Evolutionary conservation across 2,797 vertebrate genomes (phyloP), one percentile per base, ranked within the genome.

Genomic region (Carapus acus): DNA sequence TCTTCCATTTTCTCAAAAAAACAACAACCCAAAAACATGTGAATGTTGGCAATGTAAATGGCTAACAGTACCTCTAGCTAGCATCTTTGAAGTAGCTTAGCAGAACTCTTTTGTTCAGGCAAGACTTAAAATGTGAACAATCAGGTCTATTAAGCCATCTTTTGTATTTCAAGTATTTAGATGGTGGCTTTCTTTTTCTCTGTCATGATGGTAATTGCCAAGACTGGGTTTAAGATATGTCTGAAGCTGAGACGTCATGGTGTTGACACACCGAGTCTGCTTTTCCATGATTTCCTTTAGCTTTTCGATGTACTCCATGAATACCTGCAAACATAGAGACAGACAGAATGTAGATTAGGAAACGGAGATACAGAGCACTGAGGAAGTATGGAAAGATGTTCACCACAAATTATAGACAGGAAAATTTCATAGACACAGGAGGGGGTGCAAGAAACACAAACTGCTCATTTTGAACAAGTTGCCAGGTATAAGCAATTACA

Each of bases 201-300:
- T 18, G 24, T 51, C 52, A 43, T 63, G 8, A 31, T 27, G 21
- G 34, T 57, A 24, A 20, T 55, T 43, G n/a, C 37, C 45, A 21
- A 47, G 23, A 37, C 24, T 52, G 4, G 74, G 40, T 46, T 60
- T 68, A 36, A 89, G 81, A 58, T 63, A 90, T 1, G 83, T 72
- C 65, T 87, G 88, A 24, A 95, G 79, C 51, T 90, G 89, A 66
- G 78, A 74, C 62, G 87, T 83, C 81, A 90, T 83, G 2, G 43
- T 83, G 52, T 86, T 81, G 47, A 94, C 85, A 62, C 89, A 91
- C 56, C 62, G 66, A 1, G 83, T 85, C 65, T 94, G 92, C 74
- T 84, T 80, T 48, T 75, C 67, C 86, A 93, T 76, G 58, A 94
- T 87, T 69, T 91, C 87, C 60, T 91, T 89, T 67, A 95, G 72